These are phyloP conservation scores for Xerus inauris DNA, from an alignment of 2,113 vertebrate species.

Conservation along the genomic window DNA sequence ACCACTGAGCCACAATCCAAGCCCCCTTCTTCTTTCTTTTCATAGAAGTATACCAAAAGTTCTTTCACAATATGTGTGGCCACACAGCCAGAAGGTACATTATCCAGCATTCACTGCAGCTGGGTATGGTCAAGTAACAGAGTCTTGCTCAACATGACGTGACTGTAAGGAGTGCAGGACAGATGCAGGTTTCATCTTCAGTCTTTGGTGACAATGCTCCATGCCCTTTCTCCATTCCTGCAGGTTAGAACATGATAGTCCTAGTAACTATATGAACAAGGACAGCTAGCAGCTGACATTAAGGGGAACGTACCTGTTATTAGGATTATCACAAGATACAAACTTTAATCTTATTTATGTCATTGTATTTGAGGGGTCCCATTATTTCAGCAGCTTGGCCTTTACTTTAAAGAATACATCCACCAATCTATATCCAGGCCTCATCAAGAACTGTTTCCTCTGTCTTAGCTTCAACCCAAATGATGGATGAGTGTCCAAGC, in stretches of 20 bases:
- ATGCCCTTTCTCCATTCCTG: not conserved
- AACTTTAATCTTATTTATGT: not conserved
- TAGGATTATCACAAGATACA: not conserved
- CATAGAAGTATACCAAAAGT: not conserved
- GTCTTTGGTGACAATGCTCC: not conserved
- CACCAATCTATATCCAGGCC: not conserved
- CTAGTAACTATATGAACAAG: not conserved
- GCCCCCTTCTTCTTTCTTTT: not conserved
- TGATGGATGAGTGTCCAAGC: not conserved
- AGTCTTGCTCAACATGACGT: not conserved
- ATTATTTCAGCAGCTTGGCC: not conserved
- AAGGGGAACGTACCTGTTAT: not conserved
- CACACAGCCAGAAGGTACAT: not conserved
- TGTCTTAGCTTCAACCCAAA: not conserved
- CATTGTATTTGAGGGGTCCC: not conserved
- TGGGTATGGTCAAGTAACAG: not conserved
- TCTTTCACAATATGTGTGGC: not conserved
- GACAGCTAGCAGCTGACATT: not conserved
- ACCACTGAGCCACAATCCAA: too few relatives aligned
- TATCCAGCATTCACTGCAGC: not conserved
- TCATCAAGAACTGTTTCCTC: not conserved
- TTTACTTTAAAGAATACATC: not conserved
- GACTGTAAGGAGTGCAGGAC: not conserved
- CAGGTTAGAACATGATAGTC: not conserved
- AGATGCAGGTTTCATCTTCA: not conserved